Evolutionary conservation across 2,113 vertebrate species (phyloP), one percentile per base, ranked within the genome.

Genomic region (Marmota monax): DNA sequence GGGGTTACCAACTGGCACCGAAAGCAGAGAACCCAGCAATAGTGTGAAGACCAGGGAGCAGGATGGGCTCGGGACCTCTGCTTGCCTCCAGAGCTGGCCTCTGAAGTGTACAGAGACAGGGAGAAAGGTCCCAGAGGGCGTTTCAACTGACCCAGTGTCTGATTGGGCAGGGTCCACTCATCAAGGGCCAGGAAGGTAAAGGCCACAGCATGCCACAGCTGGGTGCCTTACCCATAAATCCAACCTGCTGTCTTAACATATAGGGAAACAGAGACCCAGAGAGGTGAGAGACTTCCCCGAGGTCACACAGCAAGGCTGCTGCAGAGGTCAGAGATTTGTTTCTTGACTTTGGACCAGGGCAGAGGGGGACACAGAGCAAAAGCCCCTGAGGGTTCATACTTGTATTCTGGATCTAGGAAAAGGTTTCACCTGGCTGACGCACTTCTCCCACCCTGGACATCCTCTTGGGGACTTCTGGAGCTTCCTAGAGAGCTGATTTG

Each of bases 201-300:
- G 79, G 83, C 2, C 72, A 82, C 23, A 18, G 11, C 23, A 18
- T 1, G 2, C 67, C 5, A 11, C 79, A 76, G 14, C 37, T 16
- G 32, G 16, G 4, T 51, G 42, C 61, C 56, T 10, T 11, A 7
- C n/a, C 70, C 0, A 0, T 2, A 51, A 65, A 53, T n/a, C 7
- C 69, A 83, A 32, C 22, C 22, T 53, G 70, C 20, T n/a, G 48
- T 90, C 85, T 89, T n/a, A 77, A 61, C 65, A 83, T 6, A 45
- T 16, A 37, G 76, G 48, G 22, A 84, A 88, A n/a, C 63, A 0
- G 8, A 88, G 58, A 29, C 42, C 17, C 65, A 70, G 63, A n/a
- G 67, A 69, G 37, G 80, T 48, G 72, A 56, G 34, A 4, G 39
- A 61, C 42, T 79, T 73, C 10, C 58, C 29, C 65, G 61, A 83